These are phyloP conservation scores for Phalacrocorax aristotelis DNA, from an alignment of 2,113 vertebrate species.

Conservation along the genomic window DNA sequence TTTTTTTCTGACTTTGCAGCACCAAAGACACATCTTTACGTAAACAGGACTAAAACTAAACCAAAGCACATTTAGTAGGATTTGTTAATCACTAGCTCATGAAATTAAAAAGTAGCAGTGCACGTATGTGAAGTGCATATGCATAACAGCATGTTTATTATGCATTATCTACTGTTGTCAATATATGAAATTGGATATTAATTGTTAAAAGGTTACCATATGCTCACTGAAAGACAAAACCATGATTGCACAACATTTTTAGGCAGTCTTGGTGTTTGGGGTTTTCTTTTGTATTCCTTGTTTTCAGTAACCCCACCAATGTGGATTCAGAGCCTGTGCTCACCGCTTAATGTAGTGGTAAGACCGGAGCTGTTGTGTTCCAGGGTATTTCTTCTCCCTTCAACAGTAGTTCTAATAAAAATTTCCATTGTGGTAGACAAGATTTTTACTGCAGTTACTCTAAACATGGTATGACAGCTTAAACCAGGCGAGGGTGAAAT, in stretches of 20 bases:
- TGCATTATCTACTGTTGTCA: background rate
- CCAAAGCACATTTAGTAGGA: background rate
- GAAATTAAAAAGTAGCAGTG: background rate
- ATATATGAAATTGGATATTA: background rate
- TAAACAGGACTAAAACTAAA: background rate
- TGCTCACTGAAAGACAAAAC: background rate
- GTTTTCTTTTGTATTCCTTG: background rate
- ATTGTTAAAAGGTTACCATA: background rate
- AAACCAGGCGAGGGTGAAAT: background rate
- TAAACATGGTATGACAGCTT: background rate
- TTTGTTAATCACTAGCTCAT: background rate
- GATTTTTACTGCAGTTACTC: background rate
- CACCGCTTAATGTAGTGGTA: background rate
- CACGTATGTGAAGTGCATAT: background rate
- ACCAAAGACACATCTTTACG: background rate
- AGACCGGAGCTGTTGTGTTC: background rate
- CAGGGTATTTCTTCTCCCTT: background rate
- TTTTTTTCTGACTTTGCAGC: background rate
- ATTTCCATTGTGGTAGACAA: background rate
- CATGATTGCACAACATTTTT: background rate
- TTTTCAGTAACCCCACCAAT: background rate
- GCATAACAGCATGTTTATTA: background rate
- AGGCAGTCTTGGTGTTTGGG: background rate
- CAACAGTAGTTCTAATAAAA: background rate
- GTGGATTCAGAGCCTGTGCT: background rate